phyloP scores from a whole-genome alignment of 2,888 invertebrate genomes.

The Limnephilus auricula region DNA sequence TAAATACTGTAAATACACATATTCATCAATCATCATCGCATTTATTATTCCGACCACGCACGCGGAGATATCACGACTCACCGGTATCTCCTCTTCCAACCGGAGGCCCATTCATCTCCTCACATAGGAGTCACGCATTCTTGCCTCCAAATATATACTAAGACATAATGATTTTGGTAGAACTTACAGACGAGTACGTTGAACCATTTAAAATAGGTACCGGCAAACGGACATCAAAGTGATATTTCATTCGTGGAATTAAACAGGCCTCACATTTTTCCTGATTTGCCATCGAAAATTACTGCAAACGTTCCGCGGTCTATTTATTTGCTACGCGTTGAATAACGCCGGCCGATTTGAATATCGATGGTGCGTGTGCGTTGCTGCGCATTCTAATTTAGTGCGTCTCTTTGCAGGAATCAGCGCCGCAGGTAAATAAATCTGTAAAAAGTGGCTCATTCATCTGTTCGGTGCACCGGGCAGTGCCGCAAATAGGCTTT shows the following conservation, averaged over 20 bases:
- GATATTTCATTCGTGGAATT: not conserved
- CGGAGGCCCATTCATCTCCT: too few relatives aligned
- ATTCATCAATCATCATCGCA: too few relatives aligned
- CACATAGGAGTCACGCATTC: too few relatives aligned
- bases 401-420: not conserved
- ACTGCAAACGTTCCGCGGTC: not conserved
- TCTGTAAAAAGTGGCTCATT: constrained; percentile 22
- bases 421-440: constrained; percentile 14
- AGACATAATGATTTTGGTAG: too few relatives aligned
- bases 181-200: too few relatives aligned
- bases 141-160: too few relatives aligned
- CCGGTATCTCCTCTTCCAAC: too few relatives aligned
- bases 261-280: not conserved
- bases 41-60: too few relatives aligned
- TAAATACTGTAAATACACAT: too few relatives aligned
- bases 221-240: not conserved
- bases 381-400: constrained; percentile 48
- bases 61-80: too few relatives aligned
- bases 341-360: constrained; percentile 46
- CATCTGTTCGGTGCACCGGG: constrained; percentile 6
- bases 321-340: constrained; percentile 26
- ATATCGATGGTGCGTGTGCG: constrained; percentile 51
- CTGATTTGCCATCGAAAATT: constrained; percentile 2
- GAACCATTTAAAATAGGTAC: too few relatives aligned
- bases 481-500: constrained; percentile 4